A percentile compares a stretch with the other conserved stretches of the same genome.
Conservation (phyloP, 2,797 vertebrate genomes). For the Dicrostonyx torquatus region DNA sequence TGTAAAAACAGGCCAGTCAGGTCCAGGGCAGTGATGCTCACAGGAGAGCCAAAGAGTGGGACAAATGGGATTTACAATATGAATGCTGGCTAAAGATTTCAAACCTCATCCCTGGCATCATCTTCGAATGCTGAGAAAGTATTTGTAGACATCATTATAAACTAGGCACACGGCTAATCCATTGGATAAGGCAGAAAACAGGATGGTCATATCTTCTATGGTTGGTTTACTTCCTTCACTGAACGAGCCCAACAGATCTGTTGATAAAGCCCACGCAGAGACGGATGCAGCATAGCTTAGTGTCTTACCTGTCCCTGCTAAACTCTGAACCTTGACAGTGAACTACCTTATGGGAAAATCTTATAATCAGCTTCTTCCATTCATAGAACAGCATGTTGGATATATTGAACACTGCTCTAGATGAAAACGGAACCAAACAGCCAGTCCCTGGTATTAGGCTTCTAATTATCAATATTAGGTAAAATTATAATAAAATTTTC, state of each 20-base stretch:
- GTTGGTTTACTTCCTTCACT: too few species aligned
- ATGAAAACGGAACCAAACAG: accelerated
- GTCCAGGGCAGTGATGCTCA: neutral
- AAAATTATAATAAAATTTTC: neutral
- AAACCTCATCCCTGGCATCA: accelerated
- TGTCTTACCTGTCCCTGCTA: neutral
- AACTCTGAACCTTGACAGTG: too few species aligned
- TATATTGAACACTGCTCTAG: accelerated
- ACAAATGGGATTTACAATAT: accelerated
- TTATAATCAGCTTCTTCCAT: accelerated
- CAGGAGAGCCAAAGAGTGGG: accelerated
- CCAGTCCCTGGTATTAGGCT: accelerated
- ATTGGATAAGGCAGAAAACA: neutral
- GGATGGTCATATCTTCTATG: accelerated
- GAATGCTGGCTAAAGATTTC: accelerated
- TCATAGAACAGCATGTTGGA: accelerated
- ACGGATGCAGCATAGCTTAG: neutral
- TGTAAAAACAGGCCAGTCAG: neutral
- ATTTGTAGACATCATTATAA: neutral
- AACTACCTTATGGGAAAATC: neutral
- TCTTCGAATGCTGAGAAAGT: neutral
- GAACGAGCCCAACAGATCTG: neutral
- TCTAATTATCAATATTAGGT: accelerated
- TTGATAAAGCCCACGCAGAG: neutral
- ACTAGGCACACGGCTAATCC: accelerated